Conservation (phyloP, 2,797 vertebrate species). For the Anisognathus igniventris region DNA sequence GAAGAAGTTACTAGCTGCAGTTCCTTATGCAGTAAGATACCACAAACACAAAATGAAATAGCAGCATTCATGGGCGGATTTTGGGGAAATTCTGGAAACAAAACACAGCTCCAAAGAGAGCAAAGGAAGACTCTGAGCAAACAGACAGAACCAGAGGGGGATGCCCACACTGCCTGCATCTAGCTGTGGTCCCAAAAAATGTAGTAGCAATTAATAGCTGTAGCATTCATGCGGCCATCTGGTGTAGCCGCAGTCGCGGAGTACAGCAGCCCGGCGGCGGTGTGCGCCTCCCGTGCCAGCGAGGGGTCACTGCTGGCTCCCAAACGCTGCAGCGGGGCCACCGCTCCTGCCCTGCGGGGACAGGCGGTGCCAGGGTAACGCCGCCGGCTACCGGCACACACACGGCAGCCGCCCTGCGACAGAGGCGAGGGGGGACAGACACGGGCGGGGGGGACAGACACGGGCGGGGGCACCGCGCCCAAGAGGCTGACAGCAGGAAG, state of each 20-base stretch:
- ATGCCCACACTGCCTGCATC: not conserved
- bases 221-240: accelerated
- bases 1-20: not conserved
- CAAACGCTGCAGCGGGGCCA: not conserved
- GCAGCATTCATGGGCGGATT: not conserved
- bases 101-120: not conserved
- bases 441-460: accelerated
- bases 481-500: accelerated
- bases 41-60: not conserved
- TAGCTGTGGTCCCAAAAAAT: accelerated
- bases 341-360: accelerated
- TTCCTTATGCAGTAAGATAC: not conserved
- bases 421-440: not conserved
- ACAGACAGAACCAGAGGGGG: not conserved
- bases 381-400: accelerated
- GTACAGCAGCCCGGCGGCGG: accelerated
- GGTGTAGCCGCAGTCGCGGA: accelerated
- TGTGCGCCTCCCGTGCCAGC: not conserved
- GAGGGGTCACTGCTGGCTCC: not conserved
- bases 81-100: not conserved
- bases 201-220: accelerated
- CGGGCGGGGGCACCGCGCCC: accelerated
- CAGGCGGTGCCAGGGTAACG: accelerated
- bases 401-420: not conserved
- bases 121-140: not conserved